Base-by-base conservation (phyloP, 1,140 invertebrate species). In the Drosophila kurseongensis region DNA sequence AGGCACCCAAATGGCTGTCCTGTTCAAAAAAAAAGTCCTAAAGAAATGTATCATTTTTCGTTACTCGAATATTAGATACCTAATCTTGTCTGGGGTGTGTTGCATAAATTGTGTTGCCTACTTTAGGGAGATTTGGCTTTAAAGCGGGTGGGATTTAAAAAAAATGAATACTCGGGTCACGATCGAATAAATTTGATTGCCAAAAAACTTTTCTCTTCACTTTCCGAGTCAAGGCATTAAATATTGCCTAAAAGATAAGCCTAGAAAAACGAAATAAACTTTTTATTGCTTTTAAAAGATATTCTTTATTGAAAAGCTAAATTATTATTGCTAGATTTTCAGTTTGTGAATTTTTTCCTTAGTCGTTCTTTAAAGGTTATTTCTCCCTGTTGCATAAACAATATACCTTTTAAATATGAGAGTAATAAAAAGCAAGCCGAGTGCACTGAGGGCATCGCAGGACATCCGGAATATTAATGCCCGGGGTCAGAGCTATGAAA, bases 401-500 rank as follows among this genome's bases (percentile, higher is more conserved):
- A 23, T 23, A 60, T 63, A 32, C 55, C 55, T 14, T 18, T 42
- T 2, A 60, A 18, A 2, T 14, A 18, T 0, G 7, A 0, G 1
- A 4, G 10, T 40, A 18, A 58, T 54, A 67, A 41, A 38, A 4
- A 38, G 9, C 27, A 10, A 23, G 13, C 1, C 16, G 60, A 63
- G 56, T 44, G 51, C 57, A 55, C 63, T 69, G 38, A 52, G 52
- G 61, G 73, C 38, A 42, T 23, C 8, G 32, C 50, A 41, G 38
- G 62, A 63, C 67, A 84, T 85, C 67, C 77, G 77, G 77, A 63
- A 82, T 88, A 83, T 82, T 86, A 86, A 86, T 85, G 62, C 58
- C 41, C 65, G 13, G 65, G 61, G 60, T 71, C 67, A 71, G 38
- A 69, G 60, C 65, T 45, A 68, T 58, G 65, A 62, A 62, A 72